Percentiles rank a stretch among this genome's conserved stretches.
Evolutionary conservation across 2,113 vertebrate species (phyloP).

Genomic region (Xyliphius kryptos): DNA sequence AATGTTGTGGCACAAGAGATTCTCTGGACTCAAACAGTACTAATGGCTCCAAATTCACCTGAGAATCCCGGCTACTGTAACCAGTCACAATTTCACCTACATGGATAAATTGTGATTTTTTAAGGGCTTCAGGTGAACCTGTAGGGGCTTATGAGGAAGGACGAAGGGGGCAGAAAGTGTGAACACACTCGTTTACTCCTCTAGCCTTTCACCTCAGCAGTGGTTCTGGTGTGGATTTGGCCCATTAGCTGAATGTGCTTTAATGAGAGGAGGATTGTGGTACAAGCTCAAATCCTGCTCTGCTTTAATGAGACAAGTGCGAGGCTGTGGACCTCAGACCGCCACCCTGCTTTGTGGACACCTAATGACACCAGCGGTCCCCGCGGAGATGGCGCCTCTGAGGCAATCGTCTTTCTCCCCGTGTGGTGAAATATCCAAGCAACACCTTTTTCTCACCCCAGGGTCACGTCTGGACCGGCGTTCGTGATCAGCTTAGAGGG

Average conservation of each 20-base stretch:
- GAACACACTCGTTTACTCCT: slow-evolving; percentile 31
- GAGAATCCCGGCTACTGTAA: too few species aligned
- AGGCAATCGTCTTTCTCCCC: slow-evolving; percentile 61
- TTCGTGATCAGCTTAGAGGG: slow-evolving; percentile 49
- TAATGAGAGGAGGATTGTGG: slow-evolving; percentile 50
- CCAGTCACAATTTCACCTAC: slow-evolving; percentile 17
- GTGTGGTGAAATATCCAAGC: slow-evolving; percentile 65
- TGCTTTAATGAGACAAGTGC: slow-evolving; percentile 65
- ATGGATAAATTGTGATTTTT: slow-evolving; percentile 31
- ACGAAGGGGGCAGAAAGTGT: slow-evolving; percentile 11
- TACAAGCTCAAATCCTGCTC: slow-evolving; percentile 55
- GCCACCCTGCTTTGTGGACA: slow-evolving; percentile 55
- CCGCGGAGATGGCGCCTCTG: slow-evolving; percentile 55
- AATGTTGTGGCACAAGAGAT: too few species aligned
- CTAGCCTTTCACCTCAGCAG: slow-evolving; percentile 26
- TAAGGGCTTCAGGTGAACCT: slow-evolving; percentile 32
- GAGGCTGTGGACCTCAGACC: slow-evolving; percentile 40
- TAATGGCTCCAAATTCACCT: too few species aligned
- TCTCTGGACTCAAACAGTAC: too few species aligned
- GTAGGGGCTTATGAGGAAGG: slow-evolving; percentile 26
- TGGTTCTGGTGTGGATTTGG: slow-evolving; percentile 37
- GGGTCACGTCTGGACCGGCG: slow-evolving; percentile 28
- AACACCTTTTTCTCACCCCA: slow-evolving; percentile 61
- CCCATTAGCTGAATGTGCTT: slow-evolving; percentile 45
- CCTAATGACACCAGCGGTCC: slow-evolving; percentile 67